Evolutionary conservation across 2,888 invertebrate genomes (phyloP).

Genomic region (Arrhopalites spinosus): DNA sequence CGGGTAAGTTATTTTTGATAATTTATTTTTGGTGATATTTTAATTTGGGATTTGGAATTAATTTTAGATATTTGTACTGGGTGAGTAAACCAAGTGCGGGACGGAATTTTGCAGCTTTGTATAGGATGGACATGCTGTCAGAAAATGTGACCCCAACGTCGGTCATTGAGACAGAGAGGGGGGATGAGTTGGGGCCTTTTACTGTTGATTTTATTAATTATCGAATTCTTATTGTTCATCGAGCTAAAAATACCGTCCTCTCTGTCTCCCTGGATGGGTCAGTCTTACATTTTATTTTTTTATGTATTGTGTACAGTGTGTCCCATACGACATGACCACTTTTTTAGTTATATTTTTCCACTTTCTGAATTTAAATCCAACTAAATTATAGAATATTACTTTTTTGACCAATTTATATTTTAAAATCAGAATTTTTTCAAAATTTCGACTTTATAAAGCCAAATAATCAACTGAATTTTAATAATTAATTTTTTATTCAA

Average conservation of each 20-base stretch:
- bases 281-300: slow-evolving; percentile 55
- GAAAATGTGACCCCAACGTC: slow-evolving; percentile 36
- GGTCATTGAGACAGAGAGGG: slow-evolving; percentile 64
- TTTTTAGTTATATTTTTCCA: slow-evolving; percentile 55
- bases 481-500: too few relatives aligned
- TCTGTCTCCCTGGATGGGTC: slow-evolving; percentile 83
- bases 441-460: too few relatives aligned
- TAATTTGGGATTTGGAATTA: too few relatives aligned
- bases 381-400: too few relatives aligned
- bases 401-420: too few relatives aligned
- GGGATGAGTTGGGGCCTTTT: slow-evolving; percentile 75
- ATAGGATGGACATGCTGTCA: slow-evolving; percentile 43
- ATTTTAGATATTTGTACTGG: slow-evolving; percentile 56
- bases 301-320: too few relatives aligned
- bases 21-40: neutral
- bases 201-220: slow-evolving; percentile 82
- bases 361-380: neutral
- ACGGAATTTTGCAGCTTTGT: slow-evolving; percentile 42
- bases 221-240: slow-evolving; percentile 75
- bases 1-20: slow-evolving; percentile 65
- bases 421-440: too few relatives aligned
- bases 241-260: slow-evolving; percentile 75
- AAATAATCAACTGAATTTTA: too few relatives aligned
- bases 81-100: slow-evolving; percentile 36
- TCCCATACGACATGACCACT: too few relatives aligned